phyloP scores from a whole-genome alignment of 2,888 invertebrate genomes.

The Dasypogon diadema region DNA sequence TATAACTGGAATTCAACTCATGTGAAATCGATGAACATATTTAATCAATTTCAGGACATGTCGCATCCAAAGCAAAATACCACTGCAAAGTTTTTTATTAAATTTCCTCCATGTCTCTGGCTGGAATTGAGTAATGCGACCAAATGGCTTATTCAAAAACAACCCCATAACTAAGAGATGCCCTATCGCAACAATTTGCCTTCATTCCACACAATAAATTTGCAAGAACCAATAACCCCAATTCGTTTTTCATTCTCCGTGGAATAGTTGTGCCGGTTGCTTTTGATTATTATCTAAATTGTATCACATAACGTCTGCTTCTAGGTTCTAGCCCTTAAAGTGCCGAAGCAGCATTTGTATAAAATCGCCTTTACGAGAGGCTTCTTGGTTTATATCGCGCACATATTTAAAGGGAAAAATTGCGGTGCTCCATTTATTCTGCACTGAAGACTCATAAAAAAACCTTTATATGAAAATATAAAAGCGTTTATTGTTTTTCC shows the following conservation, averaged over 20 bases:
- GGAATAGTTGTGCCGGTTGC: slow-evolving; percentile 7
- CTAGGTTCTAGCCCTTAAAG: slow-evolving; percentile 18
- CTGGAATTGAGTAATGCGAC: too few relatives aligned
- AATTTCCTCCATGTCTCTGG: too few relatives aligned
- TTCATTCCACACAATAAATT: slow-evolving; percentile 35
- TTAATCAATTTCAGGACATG: too few relatives aligned
- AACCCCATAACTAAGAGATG: too few relatives aligned
- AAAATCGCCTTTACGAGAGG: slow-evolving; percentile 49
- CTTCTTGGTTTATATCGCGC: slow-evolving; percentile 53
- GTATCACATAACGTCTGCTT: slow-evolving; percentile 24
- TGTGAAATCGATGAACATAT: too few relatives aligned
- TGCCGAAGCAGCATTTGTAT: slow-evolving; percentile 51
- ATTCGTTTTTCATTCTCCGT: slow-evolving; percentile 17
- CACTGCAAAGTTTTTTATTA: too few relatives aligned
- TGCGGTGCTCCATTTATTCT: slow-evolving; percentile 54
- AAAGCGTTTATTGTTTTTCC: slow-evolving; percentile 55
- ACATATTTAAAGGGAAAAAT: slow-evolving; percentile 51
- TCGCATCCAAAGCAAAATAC: too few relatives aligned
- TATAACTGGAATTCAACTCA: too few relatives aligned
- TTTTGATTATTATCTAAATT: slow-evolving; percentile 45
- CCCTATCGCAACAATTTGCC: too few relatives aligned
- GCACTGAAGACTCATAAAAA: slow-evolving; percentile 54
- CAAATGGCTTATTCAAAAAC: too few relatives aligned
- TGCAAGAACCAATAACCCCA: slow-evolving; percentile 43
- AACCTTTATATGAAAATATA: slow-evolving; percentile 54